Evolutionary conservation across 1,140 invertebrate species (phyloP).

Genomic region (Drosophila guanche): DNA sequence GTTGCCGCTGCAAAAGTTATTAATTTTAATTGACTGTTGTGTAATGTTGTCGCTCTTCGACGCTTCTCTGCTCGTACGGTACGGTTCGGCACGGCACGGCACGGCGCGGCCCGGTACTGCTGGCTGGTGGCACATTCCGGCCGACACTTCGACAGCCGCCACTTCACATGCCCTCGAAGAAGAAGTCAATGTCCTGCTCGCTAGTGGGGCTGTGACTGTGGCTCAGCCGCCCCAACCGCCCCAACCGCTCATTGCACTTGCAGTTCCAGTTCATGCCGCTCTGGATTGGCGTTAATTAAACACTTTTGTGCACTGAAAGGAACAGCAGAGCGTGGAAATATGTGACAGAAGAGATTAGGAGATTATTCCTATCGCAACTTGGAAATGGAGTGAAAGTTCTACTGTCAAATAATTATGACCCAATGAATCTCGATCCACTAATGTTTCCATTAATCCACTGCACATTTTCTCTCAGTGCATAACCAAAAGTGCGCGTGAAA

Average conservation of each 20-base stretch:
- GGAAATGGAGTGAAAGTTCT: no score
- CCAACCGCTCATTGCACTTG: slow-evolving; percentile 61
- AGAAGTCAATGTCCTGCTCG: slow-evolving; percentile 18
- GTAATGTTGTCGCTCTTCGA: slow-evolving; percentile 68
- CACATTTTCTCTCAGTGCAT: slow-evolving; percentile 14
- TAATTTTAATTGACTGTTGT: slow-evolving; percentile 81
- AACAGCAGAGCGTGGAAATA: neutral
- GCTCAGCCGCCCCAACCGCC: no score
- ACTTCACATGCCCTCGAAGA: slow-evolving; percentile 60
- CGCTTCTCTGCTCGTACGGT: slow-evolving; percentile 31
- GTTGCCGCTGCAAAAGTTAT: slow-evolving; percentile 70
- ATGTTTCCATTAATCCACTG: neutral
- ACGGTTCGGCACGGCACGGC: no score
- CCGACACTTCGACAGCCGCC: slow-evolving; percentile 42
- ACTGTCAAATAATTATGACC: no score
- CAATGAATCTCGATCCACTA: no score
- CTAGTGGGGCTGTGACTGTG: no score
- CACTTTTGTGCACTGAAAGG: slow-evolving; percentile 25
- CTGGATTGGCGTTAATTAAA: slow-evolving; percentile 72
- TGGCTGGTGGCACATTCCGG: neutral
- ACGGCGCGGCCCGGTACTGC: no score
- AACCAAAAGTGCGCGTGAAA: neutral
- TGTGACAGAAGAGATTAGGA: no score
- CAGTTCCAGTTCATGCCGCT: slow-evolving; percentile 28
- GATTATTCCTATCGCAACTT: no score